phyloP scores from a whole-genome alignment of 2,113 vertebrate genomes.

The Odocoileus hemionus region DNA sequence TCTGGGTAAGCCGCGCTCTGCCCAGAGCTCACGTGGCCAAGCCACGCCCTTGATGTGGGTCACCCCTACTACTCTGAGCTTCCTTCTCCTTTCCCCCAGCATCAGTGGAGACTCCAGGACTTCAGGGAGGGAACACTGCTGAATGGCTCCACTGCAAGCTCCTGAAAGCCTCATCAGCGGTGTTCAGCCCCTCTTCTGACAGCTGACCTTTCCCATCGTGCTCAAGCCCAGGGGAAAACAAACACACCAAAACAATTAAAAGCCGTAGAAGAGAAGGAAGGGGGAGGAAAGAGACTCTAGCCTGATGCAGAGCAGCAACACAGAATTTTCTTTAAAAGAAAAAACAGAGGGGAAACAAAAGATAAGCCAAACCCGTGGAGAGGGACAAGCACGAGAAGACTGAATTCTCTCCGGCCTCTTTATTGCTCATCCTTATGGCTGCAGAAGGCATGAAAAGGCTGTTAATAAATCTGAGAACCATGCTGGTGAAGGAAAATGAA shows the following conservation, averaged over 20 bases:
- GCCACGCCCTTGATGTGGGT: neutral
- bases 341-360: neutral
- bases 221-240: conserved; percentile 47
- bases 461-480: conserved; percentile 39
- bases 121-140: conserved; percentile 54
- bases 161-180: conserved; percentile 75
- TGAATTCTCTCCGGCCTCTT: conserved; percentile 37
- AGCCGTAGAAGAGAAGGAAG: conserved; percentile 43
- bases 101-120: conserved; percentile 45
- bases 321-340: neutral
- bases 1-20: fast-evolving
- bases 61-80: conserved; percentile 11
- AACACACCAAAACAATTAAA: conserved; percentile 75
- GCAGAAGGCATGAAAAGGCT: conserved; percentile 36
- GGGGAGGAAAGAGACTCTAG: neutral
- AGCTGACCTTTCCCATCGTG: conserved; percentile 77
- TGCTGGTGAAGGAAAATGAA: neutral
- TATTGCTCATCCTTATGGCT: neutral
- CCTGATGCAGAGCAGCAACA: neutral
- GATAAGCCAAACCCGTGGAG: conserved; percentile 18
- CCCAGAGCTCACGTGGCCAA: fast-evolving
- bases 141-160: conserved; percentile 76
- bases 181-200: conserved; percentile 72
- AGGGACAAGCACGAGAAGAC: neutral
- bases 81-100: neutral